Percentiles rank a stretch among this genome's conserved stretches.
These are phyloP conservation scores for Drosophila maculinotata DNA, from an alignment of 2,888 invertebrate genomes.

Conservation along the genomic window DNA sequence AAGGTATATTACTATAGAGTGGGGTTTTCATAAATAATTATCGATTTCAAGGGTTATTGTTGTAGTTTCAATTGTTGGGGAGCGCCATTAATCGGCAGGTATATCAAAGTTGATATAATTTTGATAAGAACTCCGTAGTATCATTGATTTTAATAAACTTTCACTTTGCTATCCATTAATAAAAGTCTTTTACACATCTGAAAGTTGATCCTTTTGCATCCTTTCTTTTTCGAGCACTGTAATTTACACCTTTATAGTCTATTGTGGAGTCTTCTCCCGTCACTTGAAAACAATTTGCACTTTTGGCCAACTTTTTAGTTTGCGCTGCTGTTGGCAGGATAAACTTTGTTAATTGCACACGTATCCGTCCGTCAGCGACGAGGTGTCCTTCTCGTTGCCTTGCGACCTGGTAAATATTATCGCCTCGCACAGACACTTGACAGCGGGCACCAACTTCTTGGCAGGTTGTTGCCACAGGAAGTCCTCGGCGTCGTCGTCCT, in stretches of 20 bases:
- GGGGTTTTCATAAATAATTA: conserved; percentile 2
- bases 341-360: conserved; percentile 51
- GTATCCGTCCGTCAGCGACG: conserved; percentile 22
- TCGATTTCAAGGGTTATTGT: conserved; percentile 15
- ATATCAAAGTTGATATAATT: no score
- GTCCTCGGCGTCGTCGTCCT: conserved; percentile 22
- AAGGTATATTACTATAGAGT: conserved; percentile 17
- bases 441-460: conserved; percentile 6
- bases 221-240: conserved; percentile 5
- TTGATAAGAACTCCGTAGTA: no score
- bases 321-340: conserved; percentile 2
- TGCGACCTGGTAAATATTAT: conserved; percentile 52
- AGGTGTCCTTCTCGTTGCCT: conserved; percentile 38
- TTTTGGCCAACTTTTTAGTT: conserved; percentile 48
- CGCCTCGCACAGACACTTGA: conserved; percentile 51
- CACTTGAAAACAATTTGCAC: conserved; percentile 73
- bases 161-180: no score
- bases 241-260: conserved; percentile 44
- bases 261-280: conserved; percentile 1
- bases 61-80: no score
- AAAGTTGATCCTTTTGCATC: neutral
- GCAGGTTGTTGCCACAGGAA: conserved; percentile 14
- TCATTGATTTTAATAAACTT: no score
- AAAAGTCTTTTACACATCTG: no score
- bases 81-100: no score